Conservation (phyloP, 2,797 vertebrate genomes). For the Pipistrellus pipistrellus region DNA sequence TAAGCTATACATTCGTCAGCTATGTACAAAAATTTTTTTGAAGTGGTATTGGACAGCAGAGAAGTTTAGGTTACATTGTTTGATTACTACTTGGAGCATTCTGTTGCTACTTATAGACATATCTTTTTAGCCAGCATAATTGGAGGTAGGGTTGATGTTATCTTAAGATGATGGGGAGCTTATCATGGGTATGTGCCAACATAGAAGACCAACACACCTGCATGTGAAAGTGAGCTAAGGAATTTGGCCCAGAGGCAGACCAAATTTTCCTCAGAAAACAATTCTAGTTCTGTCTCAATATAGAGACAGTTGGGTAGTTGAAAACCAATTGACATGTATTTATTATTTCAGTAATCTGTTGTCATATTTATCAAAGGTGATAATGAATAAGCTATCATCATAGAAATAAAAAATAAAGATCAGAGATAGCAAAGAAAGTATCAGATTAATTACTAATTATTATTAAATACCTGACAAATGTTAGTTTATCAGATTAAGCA, state of each 20-base stretch:
- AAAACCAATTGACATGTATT: background rate
- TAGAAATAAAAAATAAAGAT: constrained; percentile 32
- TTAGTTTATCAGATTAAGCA: constrained; percentile 35
- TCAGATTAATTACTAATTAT: background rate
- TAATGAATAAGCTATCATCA: background rate
- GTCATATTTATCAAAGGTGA: constrained; percentile 28
- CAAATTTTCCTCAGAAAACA: constrained; percentile 34
- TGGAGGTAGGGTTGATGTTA: constrained; percentile 15
- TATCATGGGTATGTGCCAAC: background rate
- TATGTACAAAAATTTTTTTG: background rate
- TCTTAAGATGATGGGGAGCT: constrained; percentile 16
- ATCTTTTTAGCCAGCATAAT: background rate
- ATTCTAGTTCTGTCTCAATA: constrained; percentile 18
- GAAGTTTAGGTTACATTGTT: constrained; percentile 10
- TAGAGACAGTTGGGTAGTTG: constrained; percentile 15
- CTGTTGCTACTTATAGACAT: background rate
- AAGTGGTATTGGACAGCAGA: background rate
- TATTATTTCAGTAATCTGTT: constrained; percentile 2
- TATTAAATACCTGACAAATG: background rate
- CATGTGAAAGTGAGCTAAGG: background rate
- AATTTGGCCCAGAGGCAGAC: background rate
- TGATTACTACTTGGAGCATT: background rate
- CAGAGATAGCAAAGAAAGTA: constrained; percentile 9
- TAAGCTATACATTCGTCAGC: background rate
- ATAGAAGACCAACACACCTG: background rate